Conservation (phyloP, 2,797 vertebrate genomes). For the Sternotherus odoratus region DNA sequence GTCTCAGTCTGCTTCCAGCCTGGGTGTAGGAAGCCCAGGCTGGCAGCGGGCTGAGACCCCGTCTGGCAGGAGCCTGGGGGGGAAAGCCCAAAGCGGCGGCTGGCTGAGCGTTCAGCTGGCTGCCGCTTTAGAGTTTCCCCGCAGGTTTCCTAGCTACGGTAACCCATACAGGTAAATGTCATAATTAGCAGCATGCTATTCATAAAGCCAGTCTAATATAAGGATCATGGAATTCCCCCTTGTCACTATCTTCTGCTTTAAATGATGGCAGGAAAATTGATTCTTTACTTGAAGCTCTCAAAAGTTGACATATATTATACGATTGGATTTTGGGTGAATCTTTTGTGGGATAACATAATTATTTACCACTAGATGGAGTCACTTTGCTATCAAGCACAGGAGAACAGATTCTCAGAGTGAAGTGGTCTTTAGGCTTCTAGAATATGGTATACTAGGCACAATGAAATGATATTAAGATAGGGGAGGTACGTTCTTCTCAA, state of each 20-base stretch:
- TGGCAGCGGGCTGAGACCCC: no score
- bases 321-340: background rate
- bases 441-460: background rate
- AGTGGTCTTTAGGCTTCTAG: background rate
- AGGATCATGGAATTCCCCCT: background rate
- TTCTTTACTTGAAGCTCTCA: background rate
- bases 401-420: background rate
- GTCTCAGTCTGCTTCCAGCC: no score
- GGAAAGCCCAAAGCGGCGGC: no score
- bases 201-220: background rate
- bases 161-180: background rate
- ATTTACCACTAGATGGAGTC: background rate
- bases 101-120: no score
- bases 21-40: no score
- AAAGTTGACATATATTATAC: background rate
- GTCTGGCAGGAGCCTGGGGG: no score
- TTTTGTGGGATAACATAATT: background rate
- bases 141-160: no score
- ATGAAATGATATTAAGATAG: background rate
- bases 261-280: background rate
- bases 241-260: background rate
- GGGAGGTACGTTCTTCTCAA: background rate
- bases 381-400: background rate
- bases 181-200: background rate
- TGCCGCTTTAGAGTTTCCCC: no score